Evolutionary conservation across 2,888 invertebrate genomes (phyloP), one percentile per base, ranked within the genome.

Genomic region (Choristoneura rosaceana): DNA sequence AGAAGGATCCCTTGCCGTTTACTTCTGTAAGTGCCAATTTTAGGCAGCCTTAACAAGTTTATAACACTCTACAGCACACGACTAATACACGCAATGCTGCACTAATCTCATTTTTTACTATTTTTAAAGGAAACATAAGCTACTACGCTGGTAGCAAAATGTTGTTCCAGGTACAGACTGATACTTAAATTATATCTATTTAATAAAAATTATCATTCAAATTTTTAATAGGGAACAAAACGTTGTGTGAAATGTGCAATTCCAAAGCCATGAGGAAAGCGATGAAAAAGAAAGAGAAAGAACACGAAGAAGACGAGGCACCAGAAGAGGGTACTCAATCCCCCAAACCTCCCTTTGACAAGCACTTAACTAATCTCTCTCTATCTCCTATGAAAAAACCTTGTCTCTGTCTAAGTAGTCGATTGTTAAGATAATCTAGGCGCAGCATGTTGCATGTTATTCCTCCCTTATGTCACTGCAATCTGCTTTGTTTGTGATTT

Each of bases 191-290:
- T 55, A 25, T 25, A 7, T 12, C 12, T 55, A 12, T 25, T 55
- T 15, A 62, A 66, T 34, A 65, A 84, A 81, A 86, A 88, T 82
- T 45, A 50, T 82, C 9, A 17, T 52, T 70, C 85, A 87, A 85
- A 85, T 90, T 91, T 88, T 90, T 82, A 91, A 81, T 96, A 98
- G 97, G 97, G 97, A 97, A 97, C 96, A 97, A 97, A 96, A 97
- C 97, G 84, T 95, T 97, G 90, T 98, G 98, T 94, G 97, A 97
- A 93, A 95, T 96, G 90, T 98, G 98, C 96, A 96, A 95, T 94
- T 95, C 96, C 81, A 97, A 96, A 94, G 95, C 95, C 82, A 94
- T 95, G 90, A 96, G 96, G 94, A 97, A 95, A 93, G 91, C 95
- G 82, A 90, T 95, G 88, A 96, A 96, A 95, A 96, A 96, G 94